Evolutionary conservation across 1,140 invertebrate species (phyloP).

Genomic region (Gonatopus flavifemur): DNA sequence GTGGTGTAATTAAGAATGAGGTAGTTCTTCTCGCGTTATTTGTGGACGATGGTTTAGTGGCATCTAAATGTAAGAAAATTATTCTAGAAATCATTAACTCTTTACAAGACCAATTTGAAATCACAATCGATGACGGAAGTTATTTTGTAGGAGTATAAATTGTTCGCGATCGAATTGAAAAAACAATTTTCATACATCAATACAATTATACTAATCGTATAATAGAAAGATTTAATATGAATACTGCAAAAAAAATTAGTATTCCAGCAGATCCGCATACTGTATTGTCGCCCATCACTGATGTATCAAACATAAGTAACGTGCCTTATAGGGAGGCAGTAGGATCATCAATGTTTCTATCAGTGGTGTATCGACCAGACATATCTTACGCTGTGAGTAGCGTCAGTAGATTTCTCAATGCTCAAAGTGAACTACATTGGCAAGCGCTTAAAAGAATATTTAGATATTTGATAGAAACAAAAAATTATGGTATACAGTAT

Average conservation of each 20-base stretch:
- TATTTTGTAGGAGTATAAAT: background rate
- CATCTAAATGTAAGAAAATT: background rate
- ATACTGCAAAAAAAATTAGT: background rate
- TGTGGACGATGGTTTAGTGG: slow-evolving; percentile 19
- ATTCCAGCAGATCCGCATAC: background rate
- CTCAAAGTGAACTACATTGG: background rate
- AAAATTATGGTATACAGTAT: background rate
- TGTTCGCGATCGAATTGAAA: background rate
- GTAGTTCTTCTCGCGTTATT: slow-evolving; percentile 8
- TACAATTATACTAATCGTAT: background rate
- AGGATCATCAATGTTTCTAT: background rate
- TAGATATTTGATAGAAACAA: background rate
- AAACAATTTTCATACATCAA: background rate
- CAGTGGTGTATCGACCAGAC: background rate
- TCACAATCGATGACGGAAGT: background rate
- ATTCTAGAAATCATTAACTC: no score
- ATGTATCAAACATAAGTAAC: background rate
- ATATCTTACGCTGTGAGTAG: background rate
- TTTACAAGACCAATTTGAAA: no score
- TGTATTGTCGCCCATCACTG: background rate
- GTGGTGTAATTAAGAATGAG: background rate
- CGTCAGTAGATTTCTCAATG: background rate
- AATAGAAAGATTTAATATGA: background rate
- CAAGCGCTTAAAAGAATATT: background rate
- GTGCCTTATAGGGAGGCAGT: background rate